Evolutionary conservation across 2,888 invertebrate genomes (phyloP).

Genomic region (Leptarthrus brevirostris): DNA sequence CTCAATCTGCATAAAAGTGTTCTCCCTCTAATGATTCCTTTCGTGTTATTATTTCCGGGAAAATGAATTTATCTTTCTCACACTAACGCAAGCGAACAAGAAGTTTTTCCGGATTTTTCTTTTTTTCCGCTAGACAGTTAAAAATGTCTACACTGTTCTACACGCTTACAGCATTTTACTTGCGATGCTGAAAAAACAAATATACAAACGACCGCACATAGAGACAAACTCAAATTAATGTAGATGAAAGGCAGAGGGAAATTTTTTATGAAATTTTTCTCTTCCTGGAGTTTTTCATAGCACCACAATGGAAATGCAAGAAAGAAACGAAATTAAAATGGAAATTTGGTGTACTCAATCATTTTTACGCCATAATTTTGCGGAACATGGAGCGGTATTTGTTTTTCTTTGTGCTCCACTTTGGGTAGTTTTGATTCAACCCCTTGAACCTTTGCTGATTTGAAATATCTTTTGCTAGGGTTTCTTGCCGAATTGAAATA

Average conservation of each 20-base stretch:
- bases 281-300: constrained; percentile 33
- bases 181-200: not conserved
- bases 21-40: constrained; percentile 50
- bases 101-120: constrained; percentile 32
- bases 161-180: constrained; percentile 15
- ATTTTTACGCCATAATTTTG: constrained; percentile 50
- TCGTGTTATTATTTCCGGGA: constrained; percentile 52
- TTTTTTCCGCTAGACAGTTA: constrained; percentile 37
- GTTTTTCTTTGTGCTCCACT: constrained; percentile 1
- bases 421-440: constrained; percentile 16
- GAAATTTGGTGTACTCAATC: constrained; percentile 52
- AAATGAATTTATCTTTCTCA: constrained; percentile 52
- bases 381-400: constrained; percentile 34
- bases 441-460: constrained; percentile 3
- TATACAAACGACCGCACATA: constrained; percentile 22
- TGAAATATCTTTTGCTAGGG: not conserved
- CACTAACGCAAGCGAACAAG: constrained; percentile 20
- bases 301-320: constrained; percentile 46
- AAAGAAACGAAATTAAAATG: constrained; percentile 52
- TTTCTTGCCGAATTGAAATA: not conserved
- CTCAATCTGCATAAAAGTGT: constrained; percentile 46
- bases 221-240: constrained; percentile 44
- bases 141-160: constrained; percentile 26
- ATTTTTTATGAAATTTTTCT: constrained; percentile 42
- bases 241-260: constrained; percentile 39